phyloP scores from a whole-genome alignment of 2,113 vertebrate genomes.

The Tor tambroides region DNA sequence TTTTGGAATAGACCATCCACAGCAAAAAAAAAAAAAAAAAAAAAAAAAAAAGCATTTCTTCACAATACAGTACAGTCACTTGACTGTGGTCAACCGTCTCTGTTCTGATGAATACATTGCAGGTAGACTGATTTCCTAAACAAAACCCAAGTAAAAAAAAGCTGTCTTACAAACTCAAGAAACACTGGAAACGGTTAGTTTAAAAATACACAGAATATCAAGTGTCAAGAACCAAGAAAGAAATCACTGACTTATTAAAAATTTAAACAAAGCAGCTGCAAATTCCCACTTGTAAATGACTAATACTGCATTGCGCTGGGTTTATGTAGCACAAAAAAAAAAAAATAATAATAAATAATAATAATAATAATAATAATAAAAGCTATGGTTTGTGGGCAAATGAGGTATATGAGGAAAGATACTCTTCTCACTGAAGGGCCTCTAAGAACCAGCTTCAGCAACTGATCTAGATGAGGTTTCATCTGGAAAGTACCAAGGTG shows the following conservation, averaged over 20 bases:
- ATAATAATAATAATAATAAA: no score
- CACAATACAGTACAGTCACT: not conserved
- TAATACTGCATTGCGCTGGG: not conserved
- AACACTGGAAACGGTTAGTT: not conserved
- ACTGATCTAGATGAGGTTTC: not conserved
- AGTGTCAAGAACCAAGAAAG: not conserved
- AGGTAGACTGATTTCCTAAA: not conserved
- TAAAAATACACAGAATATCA: not conserved
- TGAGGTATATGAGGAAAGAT: not conserved
- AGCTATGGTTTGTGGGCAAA: not conserved
- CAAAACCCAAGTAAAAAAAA: not conserved
- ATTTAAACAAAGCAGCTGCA: not conserved
- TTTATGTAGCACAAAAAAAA: not conserved
- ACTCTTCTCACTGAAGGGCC: not conserved
- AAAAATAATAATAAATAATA: no score
- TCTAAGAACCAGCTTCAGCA: not conserved
- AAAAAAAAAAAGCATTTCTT: not conserved
- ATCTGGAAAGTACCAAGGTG: constrained; percentile 28
- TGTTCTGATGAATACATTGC: not conserved
- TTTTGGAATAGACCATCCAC: not conserved
- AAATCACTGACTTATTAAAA: not conserved
- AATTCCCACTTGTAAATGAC: not conserved
- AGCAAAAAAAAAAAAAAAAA: not conserved
- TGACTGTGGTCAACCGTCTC: not conserved
- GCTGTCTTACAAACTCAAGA: not conserved